Evolutionary conservation across 2,113 vertebrate genomes (phyloP).

Genomic region (Balaenoptera acutorostrata): DNA sequence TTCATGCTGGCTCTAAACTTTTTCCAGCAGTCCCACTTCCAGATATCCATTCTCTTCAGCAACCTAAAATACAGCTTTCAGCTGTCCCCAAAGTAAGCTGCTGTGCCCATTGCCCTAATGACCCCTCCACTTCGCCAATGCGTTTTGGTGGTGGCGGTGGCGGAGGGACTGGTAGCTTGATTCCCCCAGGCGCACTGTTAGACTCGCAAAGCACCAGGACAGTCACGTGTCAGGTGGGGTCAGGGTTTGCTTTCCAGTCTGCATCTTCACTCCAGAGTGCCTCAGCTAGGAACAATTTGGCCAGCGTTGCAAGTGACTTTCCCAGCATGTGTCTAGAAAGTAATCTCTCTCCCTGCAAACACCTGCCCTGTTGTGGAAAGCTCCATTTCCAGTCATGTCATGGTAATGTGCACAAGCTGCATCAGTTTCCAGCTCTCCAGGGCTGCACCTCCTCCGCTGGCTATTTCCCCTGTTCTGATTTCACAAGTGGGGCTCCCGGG

Average conservation of each 20-base stretch:
- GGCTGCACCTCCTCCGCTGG: slow-evolving; percentile 85
- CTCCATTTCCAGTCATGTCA: slow-evolving; percentile 84
- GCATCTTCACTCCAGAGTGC: slow-evolving; percentile 79
- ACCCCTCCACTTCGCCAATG: slow-evolving; percentile 80
- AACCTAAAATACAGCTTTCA: slow-evolving; percentile 83
- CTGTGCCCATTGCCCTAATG: slow-evolving; percentile 88
- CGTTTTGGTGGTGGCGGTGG: slow-evolving; percentile 79
- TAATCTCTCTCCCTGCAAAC: slow-evolving; percentile 81
- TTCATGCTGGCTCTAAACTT: slow-evolving; percentile 80
- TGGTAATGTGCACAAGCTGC: slow-evolving; percentile 78
- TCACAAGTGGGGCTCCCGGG: slow-evolving; percentile 81
- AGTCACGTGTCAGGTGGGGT: slow-evolving; percentile 86
- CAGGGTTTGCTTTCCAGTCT: slow-evolving; percentile 81
- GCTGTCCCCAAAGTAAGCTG: slow-evolving; percentile 94
- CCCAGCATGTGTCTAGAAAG: slow-evolving; percentile 82
- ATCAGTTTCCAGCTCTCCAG: slow-evolving; percentile 80
- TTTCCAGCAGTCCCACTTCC: slow-evolving; percentile 86
- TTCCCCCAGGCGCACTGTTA: slow-evolving; percentile 81
- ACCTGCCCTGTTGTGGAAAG: slow-evolving; percentile 88
- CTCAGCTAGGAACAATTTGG: slow-evolving; percentile 75
- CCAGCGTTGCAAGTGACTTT: slow-evolving; percentile 76
- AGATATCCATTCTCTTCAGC: slow-evolving; percentile 83
- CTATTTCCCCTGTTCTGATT: slow-evolving; percentile 88
- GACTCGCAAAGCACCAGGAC: slow-evolving; percentile 82
- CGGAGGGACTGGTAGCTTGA: slow-evolving; percentile 78